Conservation (phyloP, 2,113 vertebrate genomes). For the Elephantulus edwardii region DNA sequence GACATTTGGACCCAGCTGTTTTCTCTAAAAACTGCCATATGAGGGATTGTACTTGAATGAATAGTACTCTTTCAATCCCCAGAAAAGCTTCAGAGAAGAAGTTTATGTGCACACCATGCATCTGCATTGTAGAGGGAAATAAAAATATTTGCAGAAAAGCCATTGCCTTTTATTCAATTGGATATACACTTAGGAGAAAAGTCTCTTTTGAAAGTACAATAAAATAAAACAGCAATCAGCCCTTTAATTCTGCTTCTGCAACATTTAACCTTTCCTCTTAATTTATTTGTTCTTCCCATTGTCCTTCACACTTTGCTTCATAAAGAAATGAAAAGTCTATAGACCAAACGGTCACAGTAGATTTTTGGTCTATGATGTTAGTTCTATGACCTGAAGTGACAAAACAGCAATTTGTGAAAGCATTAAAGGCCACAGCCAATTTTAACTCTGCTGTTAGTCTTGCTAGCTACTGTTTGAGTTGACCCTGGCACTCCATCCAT, state of each 20-base stretch:
- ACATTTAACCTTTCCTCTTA: neutral
- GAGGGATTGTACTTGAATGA: neutral
- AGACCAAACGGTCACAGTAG: neutral
- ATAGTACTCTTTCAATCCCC: neutral
- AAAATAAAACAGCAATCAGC: neutral
- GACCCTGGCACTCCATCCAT: too few relatives aligned
- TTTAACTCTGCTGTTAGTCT: neutral
- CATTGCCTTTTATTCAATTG: neutral
- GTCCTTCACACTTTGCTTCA: neutral
- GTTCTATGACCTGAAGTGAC: neutral
- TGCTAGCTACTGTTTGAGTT: neutral
- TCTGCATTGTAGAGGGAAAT: neutral
- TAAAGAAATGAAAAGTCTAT: neutral
- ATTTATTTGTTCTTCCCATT: neutral
- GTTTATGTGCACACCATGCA: neutral
- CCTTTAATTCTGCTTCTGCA: neutral
- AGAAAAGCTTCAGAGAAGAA: neutral
- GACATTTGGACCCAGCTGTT: neutral
- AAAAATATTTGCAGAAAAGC: neutral
- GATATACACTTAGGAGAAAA: neutral
- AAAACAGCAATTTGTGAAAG: constrained; percentile 38
- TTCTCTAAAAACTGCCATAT: neutral
- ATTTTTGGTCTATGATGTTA: neutral
- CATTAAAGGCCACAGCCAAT: neutral
- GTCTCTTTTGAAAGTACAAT: neutral